Percentiles rank a stretch among this genome's conserved stretches.
These are phyloP conservation scores for Penaeus indicus DNA, from an alignment of 1,140 invertebrate species.

Conservation along the genomic window DNA sequence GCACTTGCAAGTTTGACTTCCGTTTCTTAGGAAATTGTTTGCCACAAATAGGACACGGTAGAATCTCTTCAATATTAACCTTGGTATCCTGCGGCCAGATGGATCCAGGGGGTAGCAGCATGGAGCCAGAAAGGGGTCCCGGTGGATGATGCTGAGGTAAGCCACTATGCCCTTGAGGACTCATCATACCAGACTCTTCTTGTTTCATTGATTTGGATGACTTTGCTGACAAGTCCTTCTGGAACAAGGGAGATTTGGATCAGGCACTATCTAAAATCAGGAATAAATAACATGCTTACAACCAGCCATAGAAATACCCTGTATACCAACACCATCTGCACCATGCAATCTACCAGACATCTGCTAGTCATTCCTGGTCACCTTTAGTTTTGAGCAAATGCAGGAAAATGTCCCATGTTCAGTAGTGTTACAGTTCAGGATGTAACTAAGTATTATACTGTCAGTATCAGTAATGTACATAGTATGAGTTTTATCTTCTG, in stretches of 20 bases:
- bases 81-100: slow-evolving; percentile 64
- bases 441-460: not conserved
- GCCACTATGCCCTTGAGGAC: slow-evolving; percentile 54
- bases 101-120: slow-evolving; percentile 62
- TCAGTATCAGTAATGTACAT: not conserved
- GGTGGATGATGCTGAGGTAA: slow-evolving; percentile 43
- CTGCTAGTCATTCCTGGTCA: slow-evolving; percentile 13
- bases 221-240: slow-evolving; percentile 67
- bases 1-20: slow-evolving; percentile 95
- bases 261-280: slow-evolving; percentile 55
- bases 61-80: slow-evolving; percentile 63
- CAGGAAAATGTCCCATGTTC: not conserved
- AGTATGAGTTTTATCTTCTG: no score
- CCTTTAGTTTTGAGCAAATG: slow-evolving; percentile 24
- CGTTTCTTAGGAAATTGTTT: slow-evolving; percentile 67
- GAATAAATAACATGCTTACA: not conserved
- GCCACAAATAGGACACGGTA: slow-evolving; percentile 65
- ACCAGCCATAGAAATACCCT: slow-evolving; percentile 32
- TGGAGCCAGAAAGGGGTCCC: slow-evolving; percentile 34
- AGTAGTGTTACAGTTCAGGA: not conserved
- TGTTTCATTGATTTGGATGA: slow-evolving; percentile 59
- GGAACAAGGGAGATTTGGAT: slow-evolving; percentile 66
- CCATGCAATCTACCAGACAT: not conserved
- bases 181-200: slow-evolving; percentile 57
- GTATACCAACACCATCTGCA: slow-evolving; percentile 29